Percentiles rank a stretch among this genome's conserved stretches.
phyloP scores from a whole-genome alignment of 2,888 invertebrate genomes.

The Rhaphigaster nebulosa region DNA sequence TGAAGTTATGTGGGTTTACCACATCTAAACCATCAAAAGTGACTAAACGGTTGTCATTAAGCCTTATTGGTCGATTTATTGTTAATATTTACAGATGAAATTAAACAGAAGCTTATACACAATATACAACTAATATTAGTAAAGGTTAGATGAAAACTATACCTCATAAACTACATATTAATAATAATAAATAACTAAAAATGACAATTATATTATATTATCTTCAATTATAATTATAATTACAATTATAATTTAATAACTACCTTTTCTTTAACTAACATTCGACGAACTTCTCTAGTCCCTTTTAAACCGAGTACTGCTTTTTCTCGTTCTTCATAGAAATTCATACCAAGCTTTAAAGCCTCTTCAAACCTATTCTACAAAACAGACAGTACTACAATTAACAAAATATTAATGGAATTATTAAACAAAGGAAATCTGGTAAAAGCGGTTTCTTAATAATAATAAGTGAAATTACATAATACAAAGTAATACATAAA shows the following conservation, averaged over 20 bases:
- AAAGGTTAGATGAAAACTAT: neutral
- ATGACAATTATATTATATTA: too few species aligned
- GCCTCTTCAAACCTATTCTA: constrained; percentile 74
- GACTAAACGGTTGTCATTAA: neutral
- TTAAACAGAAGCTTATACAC: neutral
- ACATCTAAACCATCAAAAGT: neutral
- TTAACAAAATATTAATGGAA: neutral
- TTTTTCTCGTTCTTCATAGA: constrained; percentile 76
- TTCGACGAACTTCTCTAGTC: constrained; percentile 65
- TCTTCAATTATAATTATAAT: too few species aligned
- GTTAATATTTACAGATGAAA: too few species aligned
- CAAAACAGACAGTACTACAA: constrained; percentile 58
- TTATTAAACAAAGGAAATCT: neutral
- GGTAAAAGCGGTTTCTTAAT: neutral
- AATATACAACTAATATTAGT: neutral
- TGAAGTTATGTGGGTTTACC: neutral
- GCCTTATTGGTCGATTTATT: neutral
- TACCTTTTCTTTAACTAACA: constrained; percentile 69
- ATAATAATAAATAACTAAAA: neutral
- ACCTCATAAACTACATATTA: neutral
- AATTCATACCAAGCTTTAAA: constrained; percentile 73
- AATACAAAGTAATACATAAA: neutral
- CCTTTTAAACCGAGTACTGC: constrained; percentile 73
- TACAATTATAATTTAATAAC: constrained; percentile 66
- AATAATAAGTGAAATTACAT: neutral